Base-by-base conservation (phyloP, 2,113 vertebrate species). In the Podarcis muralis region DNA sequence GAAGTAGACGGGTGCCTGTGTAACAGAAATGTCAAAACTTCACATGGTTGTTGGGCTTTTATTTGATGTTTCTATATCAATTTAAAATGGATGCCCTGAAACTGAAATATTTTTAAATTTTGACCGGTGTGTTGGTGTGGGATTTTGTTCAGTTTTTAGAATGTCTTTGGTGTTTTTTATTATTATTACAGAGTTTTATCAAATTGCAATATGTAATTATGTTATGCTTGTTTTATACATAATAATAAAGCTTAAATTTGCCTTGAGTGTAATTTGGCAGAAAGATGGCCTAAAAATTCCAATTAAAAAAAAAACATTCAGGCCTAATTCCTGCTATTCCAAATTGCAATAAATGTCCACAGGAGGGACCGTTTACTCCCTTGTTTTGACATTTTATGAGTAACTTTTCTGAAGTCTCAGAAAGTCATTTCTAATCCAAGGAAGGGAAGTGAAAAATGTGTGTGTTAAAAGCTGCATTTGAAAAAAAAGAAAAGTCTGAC, bases 401-500 rank as follows among this genome's bases (percentile, higher is more conserved):
- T 77, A 78, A 68, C 59, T 86, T 78, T 30, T 40, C 30, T 88
- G 57, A 88, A 68, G 37, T 53, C 71, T 83, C 57, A 77, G 71
- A 81, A 81, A 43, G 86, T 82, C 35, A 32, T 87, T 82, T 79
- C 86, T 75, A 62, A 83, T 83, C 69, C 37, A 83, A 75, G 69
- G 76, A 69, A 81, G 0, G 8, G 37, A 82, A 20, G 84, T 57
- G 75, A 93, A 81, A 90, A 77, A 87, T 93, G 76, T 77, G 1
- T 77, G 1, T 53, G 87, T 69, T 80, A 81, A 62, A 62, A 62
- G 89, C 12, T n/a, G 91, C 65, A 69, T 48, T 43, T 53, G 8
- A 9, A 9, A 9, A 94, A 92, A 9, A 94, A 92, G 71, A 84
- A 85, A 78, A 23, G 82, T 65, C 83, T 95, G 94, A 92, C 87